phyloP scores from a whole-genome alignment of 2,113 vertebrate genomes.

The Silurus asotus region DNA sequence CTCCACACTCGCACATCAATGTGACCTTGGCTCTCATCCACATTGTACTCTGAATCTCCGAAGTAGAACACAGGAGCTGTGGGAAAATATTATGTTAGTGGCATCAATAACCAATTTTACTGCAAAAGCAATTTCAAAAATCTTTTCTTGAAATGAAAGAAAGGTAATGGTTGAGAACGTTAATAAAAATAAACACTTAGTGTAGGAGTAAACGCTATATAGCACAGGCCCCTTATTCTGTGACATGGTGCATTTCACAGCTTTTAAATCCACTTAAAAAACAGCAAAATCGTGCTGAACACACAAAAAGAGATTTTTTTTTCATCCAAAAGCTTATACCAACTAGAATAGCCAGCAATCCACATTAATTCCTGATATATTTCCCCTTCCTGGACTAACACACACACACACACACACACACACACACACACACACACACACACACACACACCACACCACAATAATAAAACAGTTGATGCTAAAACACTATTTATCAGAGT shows the following conservation, averaged over 20 bases:
- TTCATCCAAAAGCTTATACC: background rate
- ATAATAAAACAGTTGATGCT: too few relatives aligned
- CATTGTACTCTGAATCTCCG: slow-evolving; percentile 74
- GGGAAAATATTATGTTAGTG: background rate
- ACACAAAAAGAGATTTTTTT: background rate
- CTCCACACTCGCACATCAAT: slow-evolving; percentile 87
- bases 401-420: too few relatives aligned
- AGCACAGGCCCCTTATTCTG: background rate
- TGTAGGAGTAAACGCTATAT: background rate
- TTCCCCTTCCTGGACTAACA: background rate
- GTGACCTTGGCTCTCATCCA: slow-evolving; percentile 84
- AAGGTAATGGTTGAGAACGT: background rate
- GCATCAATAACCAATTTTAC: background rate
- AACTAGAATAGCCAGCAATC: background rate
- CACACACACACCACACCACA: too few relatives aligned
- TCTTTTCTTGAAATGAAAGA: background rate
- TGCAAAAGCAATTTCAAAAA: background rate
- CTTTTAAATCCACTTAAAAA: background rate
- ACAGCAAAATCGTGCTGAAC: background rate
- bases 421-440: too few relatives aligned
- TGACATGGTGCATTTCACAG: background rate
- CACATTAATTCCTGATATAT: background rate
- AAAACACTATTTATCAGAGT: too few relatives aligned
- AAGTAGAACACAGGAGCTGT: slow-evolving; percentile 92
- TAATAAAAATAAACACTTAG: background rate